phyloP scores from a whole-genome alignment of 2,797 vertebrate genomes.

The Hozukius guyotensis region DNA sequence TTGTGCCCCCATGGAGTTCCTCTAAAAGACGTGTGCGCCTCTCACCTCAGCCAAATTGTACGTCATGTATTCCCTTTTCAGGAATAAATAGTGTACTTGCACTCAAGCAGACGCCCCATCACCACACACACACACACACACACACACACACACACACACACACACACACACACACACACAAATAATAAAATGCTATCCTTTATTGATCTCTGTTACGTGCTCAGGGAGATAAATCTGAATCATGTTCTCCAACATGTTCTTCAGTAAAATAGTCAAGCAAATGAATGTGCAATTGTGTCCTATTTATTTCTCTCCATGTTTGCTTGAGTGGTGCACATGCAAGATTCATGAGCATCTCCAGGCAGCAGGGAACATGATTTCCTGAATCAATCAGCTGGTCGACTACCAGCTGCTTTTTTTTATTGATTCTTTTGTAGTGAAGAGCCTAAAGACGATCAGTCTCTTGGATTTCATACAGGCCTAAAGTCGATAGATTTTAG shows the following conservation, averaged over 20 bases:
- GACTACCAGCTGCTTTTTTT: constrained; percentile 38
- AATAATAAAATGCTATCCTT: constrained; percentile 4
- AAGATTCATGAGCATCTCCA: constrained; percentile 66
- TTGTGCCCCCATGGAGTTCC: constrained; percentile 35
- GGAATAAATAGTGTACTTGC: constrained; percentile 44
- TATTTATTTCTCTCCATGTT: constrained; percentile 27
- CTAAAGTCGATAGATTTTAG: neutral
- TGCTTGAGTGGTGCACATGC: constrained; percentile 37
- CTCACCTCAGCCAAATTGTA: constrained; percentile 36
- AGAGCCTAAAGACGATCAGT: neutral
- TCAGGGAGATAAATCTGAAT: constrained; percentile 40
- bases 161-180: neutral
- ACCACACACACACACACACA: constrained; percentile 2
- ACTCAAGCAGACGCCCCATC: constrained; percentile 11
- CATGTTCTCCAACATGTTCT: constrained; percentile 8
- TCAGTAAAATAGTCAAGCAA: constrained; percentile 3
- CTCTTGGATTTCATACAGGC: neutral
- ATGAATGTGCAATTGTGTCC: constrained; percentile 31
- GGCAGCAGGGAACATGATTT: constrained; percentile 37
- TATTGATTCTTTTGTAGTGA: constrained; percentile 41
- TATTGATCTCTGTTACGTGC: constrained; percentile 46
- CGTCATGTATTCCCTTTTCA: constrained; percentile 27
- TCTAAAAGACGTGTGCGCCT: constrained; percentile 34
- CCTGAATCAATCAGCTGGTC: constrained; percentile 57
- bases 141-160: neutral